Base-by-base conservation (phyloP, 1,140 invertebrate genomes). In the Steinernema feltiae region DNA sequence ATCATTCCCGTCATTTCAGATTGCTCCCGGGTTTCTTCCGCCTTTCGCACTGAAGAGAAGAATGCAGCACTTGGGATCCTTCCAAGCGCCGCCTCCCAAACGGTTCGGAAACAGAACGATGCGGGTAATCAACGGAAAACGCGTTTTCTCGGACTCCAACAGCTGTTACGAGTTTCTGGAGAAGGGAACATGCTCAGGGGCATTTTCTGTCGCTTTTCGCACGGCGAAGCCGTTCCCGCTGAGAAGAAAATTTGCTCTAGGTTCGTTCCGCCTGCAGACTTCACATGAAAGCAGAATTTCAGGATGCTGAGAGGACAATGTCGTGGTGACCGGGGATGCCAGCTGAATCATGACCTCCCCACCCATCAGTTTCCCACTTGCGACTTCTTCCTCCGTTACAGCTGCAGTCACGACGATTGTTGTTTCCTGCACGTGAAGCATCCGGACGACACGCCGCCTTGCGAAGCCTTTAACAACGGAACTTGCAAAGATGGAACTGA, bases 391-490 rank as follows among this genome's bases (percentile, higher is more conserved):
- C 15, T 63, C 15, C 53, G 53, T 21, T 63, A 17, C 53, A 63
- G 24, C 53, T 63, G 53, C 53, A 63, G 24, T 27, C 24, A 12
- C 53, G 53, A 15, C 12, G 7, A 15, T 3, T 63, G 53, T 21
- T 63, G 53, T 63, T 63, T 63, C 24, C 53, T 63, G 3, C 53
- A 63, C 24, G 53, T 63, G 12, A 63, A 63, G 24, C 53, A 63
- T 21, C 24, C 53, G 53, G 53, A 63, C 15, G 53, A 63, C 53
- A 27, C 7, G 12, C 53, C 53, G 2, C 53, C 53, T 21, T 63
- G 53, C 53, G 53, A 63, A 12, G 53, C 7, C 53, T 63, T 63
- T 21, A 63, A 63, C 53, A 63, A 63, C 2, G 53, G 53, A 63
- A 63, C 24, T 3, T 63, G 53, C 53, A n/a, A 7, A n/a, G n/a